Evolutionary conservation across 2,113 vertebrate genomes (phyloP), one percentile per base, ranked within the genome.

Genomic region (Edolisoma coerulescens): DNA sequence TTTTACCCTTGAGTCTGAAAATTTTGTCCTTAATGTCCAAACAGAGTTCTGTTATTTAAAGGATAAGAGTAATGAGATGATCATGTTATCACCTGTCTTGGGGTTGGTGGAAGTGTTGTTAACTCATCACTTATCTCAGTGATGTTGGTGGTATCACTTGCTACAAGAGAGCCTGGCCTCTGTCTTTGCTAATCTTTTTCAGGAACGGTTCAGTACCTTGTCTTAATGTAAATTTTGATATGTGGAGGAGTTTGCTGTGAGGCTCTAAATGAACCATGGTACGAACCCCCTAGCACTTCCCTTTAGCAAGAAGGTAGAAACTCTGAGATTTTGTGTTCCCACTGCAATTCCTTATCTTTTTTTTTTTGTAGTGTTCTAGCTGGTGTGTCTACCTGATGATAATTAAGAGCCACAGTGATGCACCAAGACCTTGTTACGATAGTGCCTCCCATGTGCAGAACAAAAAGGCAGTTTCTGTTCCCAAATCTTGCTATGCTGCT

Each of bases 381-480:
- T 78, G 49, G 22, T 77, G 9, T 52, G 1, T 18, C 7, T 68
- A 8, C 33, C 7, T 67, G n/a, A 44, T 53, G 20, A 8, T 13
- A 35, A 52, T 65, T 16, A 59, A 67, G 39, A 89, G 39, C 24
- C 10, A n/a, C 3, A 6, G 28, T 26, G 37, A 7, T 12, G 19
- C 61, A 76, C 13, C 23, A 61, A 61, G 50, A 30, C 16, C 19
- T 56, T 35, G 30, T 35, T 45, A 10, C 24, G 44, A 11, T 13
- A 52, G 49, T 9, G 17, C 44, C 57, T 92, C 41, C 14, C 3
- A 2, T 41, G 13, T 3, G 6, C 24, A 79, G 49, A 60, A 45
- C 24, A 53, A 65, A 81, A 67, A 50, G 42, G 20, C 54, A 77
- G n/a, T 92, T 95, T 89, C 80, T 81, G 50, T 87, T 95, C 50